Conservation (phyloP, 2,888 invertebrate species). For the Neoaliturus tenellus region DNA sequence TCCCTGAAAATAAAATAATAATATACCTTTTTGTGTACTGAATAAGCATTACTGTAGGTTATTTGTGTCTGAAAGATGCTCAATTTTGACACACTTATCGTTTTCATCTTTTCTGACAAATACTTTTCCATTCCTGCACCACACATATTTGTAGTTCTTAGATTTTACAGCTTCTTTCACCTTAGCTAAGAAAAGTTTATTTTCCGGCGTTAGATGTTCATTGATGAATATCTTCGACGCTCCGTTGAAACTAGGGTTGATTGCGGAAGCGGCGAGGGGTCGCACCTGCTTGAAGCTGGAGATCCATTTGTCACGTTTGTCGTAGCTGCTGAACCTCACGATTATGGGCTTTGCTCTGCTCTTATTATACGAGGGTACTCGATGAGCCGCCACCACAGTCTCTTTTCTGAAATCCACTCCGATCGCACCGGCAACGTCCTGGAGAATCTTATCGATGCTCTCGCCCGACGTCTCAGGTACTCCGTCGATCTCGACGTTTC, state of each 20-base stretch:
- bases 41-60: neutral
- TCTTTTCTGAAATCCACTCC: neutral
- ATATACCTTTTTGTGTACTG: neutral
- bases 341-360: neutral
- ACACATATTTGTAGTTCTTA: neutral
- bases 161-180: neutral
- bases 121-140: neutral
- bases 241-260: neutral
- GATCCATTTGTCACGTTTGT: neutral
- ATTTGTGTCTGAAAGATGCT: neutral
- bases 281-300: neutral
- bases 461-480: neutral
- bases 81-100: neutral
- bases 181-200: neutral
- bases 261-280: neutral
- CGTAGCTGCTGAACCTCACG: neutral
- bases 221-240: neutral
- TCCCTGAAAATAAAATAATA: neutral
- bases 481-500: neutral
- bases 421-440: neutral
- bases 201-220: neutral
- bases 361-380: neutral
- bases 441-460: neutral
- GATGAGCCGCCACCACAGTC: slow-evolving; percentile 18
- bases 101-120: neutral